Evolutionary conservation across 2,888 invertebrate genomes (phyloP), one percentile per base, ranked within the genome.

Genomic region (Aricia artaxerxes): DNA sequence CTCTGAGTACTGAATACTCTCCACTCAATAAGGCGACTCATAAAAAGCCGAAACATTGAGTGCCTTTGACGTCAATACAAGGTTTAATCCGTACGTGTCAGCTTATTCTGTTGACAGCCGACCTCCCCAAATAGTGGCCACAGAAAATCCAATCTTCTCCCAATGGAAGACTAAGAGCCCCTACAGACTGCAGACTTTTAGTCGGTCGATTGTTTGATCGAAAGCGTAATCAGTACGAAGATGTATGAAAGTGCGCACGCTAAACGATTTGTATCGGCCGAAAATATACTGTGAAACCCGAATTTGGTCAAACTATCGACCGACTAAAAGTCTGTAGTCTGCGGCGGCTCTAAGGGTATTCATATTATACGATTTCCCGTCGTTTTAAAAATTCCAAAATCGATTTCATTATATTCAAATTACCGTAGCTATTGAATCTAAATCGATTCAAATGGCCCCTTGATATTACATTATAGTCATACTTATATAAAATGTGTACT

Each of bases 31-130:
- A 69, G 64, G 35, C 24, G 6, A 24, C 61, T 13, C 4, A 69
- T 35, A 38, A 69, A 69, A 35, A 35, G 35, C 69, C 13, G 5
- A 13, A 35, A 38, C 35, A 69, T 69, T 16, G 16, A 69, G 69
- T 69, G 16, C 35, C 11, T 38, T 69, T 4, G 69, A 69, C 38
- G 69, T 69, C 69, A 35, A 13, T 69, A 13, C 35, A 11, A 38
- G 69, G 69, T 38, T 69, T 69, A 13, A 38, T 35, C 69, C 35
- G 69, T 11, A 64, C 31, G 64, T 69, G 35, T 69, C 69, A 69
- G 16, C 69, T 69, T 69, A 38, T 69, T 69, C 69, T 69, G 35
- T 69, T 38, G 69, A 69, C 69, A 69, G 35, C 69, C 2, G 64
- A 64, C 64, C 69, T 64, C 64, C 2, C 64, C 31, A 64, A 64